Percentiles rank a stretch among this genome's conserved stretches.
Conservation (phyloP, 2,888 invertebrate genomes). For the Agrotis ipsilon region DNA sequence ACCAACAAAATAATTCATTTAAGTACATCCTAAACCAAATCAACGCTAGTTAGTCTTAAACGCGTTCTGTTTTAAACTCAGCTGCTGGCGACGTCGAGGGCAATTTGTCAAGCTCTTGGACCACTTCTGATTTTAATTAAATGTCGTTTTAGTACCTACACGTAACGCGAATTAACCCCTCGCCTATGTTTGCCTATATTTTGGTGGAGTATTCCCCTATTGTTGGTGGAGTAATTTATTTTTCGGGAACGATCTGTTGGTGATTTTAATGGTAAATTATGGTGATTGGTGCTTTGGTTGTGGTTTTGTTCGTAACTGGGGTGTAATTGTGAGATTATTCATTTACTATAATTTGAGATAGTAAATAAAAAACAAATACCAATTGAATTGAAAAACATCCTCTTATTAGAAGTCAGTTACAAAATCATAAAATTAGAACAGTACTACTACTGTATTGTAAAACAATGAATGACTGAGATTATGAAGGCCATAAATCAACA, state of each 20-base stretch:
- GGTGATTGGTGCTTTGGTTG: conserved; percentile 2
- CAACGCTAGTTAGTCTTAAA: conserved; percentile 65
- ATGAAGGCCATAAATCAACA: conserved; percentile 8
- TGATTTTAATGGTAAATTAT: conserved; percentile 37
- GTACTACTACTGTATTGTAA: background rate
- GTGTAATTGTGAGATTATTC: background rate
- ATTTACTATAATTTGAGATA: too few relatives aligned
- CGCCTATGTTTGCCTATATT: conserved; percentile 59
- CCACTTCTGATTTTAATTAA: conserved; percentile 87
- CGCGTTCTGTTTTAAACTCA: conserved; percentile 68
- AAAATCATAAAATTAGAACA: background rate
- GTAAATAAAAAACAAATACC: too few relatives aligned
- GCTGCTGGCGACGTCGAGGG: conserved; percentile 81
- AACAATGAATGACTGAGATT: background rate
- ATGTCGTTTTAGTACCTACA: conserved; percentile 82
- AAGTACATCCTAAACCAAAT: conserved; percentile 63
- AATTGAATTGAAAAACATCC: too few relatives aligned
- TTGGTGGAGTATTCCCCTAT: conserved; percentile 37
- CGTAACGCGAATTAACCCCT: conserved; percentile 79
- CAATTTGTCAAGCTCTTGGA: conserved; percentile 82
- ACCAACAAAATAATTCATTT: conserved; percentile 55
- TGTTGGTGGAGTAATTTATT: conserved; percentile 46
- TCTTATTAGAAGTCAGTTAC: too few relatives aligned
- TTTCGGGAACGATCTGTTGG: conserved; percentile 36
- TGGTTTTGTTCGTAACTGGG: conserved; percentile 2